phyloP scores from a whole-genome alignment of 2,113 vertebrate species.

The Danionella cerebrum region DNA sequence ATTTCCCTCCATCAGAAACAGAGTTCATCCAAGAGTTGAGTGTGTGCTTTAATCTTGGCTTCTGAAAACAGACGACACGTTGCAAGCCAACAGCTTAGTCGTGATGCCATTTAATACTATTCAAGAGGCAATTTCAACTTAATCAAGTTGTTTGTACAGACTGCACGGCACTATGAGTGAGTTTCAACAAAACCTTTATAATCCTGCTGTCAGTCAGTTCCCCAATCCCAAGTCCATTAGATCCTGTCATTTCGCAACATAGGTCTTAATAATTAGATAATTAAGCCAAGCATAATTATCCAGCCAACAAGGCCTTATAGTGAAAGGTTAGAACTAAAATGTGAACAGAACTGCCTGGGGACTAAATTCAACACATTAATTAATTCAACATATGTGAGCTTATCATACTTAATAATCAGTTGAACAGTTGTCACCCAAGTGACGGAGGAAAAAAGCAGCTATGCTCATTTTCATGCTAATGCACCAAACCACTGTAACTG shows the following conservation, averaged over 20 bases:
- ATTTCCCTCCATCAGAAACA: not conserved
- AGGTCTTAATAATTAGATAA: conserved; percentile 49
- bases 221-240: conserved; percentile 16
- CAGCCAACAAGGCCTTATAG: conserved; percentile 50
- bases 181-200: not conserved
- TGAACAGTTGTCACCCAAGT: conserved; percentile 31
- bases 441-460: not conserved
- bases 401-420: conserved; percentile 49
- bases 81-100: conserved; percentile 3
- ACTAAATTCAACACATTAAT: conserved; percentile 50
- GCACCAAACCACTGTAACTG: too few species aligned
- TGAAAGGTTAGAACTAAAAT: conserved; percentile 50
- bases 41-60: not conserved
- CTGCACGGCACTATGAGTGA: conserved; percentile 4
- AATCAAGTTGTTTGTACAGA: conserved; percentile 15
- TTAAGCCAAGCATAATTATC: conserved; percentile 50
- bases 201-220: not conserved
- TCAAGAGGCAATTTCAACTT: conserved; percentile 22
- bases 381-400: conserved; percentile 56
- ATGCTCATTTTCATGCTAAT: too few species aligned
- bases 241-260: conserved; percentile 42
- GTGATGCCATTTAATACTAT: conserved; percentile 20
- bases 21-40: not conserved
- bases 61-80: not conserved
- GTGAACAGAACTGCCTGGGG: conserved; percentile 40